Conservation (phyloP, 2,888 invertebrate genomes). For the Agrenia bidenticulata region DNA sequence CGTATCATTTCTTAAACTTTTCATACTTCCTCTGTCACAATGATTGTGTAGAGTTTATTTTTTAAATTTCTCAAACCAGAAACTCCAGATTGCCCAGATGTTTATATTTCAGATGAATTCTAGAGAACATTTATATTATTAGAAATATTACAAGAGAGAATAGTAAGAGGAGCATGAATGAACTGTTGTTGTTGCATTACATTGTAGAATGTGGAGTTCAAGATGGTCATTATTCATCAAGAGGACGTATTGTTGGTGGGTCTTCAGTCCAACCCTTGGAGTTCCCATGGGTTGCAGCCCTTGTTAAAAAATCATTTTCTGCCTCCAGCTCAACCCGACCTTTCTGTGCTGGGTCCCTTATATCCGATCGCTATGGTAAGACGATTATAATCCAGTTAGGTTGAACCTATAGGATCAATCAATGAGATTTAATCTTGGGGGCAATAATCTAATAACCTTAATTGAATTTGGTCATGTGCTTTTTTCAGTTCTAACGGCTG, state of each 20-base stretch:
- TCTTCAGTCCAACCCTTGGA: conserved; percentile 36
- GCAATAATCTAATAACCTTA: not conserved
- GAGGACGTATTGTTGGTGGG: conserved; percentile 49
- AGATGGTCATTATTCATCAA: conserved; percentile 24
- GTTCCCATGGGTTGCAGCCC: conserved; percentile 49
- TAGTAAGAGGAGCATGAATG: not conserved
- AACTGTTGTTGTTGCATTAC: conserved; percentile 3
- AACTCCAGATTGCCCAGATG: too few relatives aligned
- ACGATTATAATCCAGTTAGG: not conserved
- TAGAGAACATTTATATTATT: too few relatives aligned
- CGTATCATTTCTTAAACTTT: too few relatives aligned
- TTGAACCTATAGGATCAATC: not conserved
- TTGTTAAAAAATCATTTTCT: conserved; percentile 31
- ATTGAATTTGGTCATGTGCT: conserved; percentile 6
- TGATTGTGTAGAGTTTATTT: too few relatives aligned
- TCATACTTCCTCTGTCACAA: too few relatives aligned
- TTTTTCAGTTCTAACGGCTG: conserved; percentile 13
- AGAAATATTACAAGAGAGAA: too few relatives aligned
- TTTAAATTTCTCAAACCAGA: too few relatives aligned
- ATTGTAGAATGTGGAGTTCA: conserved; percentile 37
- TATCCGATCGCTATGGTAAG: conserved; percentile 41
- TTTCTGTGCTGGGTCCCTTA: conserved; percentile 57
- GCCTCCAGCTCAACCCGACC: conserved; percentile 28
- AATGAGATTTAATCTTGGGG: not conserved
- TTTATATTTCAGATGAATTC: too few relatives aligned